Conservation (phyloP, 2,797 vertebrate genomes). For the Tragelaphus oryx region DNA sequence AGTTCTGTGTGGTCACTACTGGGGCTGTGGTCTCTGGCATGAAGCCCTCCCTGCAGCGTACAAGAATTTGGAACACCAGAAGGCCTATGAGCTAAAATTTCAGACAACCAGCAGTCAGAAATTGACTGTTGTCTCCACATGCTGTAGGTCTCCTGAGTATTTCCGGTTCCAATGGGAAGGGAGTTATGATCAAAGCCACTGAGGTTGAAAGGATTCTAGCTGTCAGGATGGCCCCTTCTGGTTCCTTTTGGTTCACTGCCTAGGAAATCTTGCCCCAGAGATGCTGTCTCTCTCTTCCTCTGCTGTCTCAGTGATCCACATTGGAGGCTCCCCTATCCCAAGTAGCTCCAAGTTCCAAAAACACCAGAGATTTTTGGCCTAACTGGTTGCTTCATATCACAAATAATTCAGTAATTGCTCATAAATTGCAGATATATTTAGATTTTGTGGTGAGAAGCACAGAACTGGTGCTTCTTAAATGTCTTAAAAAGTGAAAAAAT, state of each 20-base stretch:
- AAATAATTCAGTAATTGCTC: neutral
- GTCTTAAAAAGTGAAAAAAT: neutral
- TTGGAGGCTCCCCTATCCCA: neutral
- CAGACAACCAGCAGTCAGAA: neutral
- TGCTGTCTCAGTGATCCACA: neutral
- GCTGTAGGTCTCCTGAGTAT: neutral
- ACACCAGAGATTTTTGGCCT: neutral
- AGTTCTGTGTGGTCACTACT: neutral
- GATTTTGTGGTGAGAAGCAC: neutral
- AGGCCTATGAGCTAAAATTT: neutral
- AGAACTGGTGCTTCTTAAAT: conserved; percentile 8
- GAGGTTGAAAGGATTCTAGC: neutral
- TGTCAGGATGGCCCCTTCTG: neutral
- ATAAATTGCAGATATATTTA: neutral
- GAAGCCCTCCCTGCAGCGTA: neutral
- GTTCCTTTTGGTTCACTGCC: neutral
- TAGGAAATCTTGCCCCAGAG: neutral
- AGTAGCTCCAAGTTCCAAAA: neutral
- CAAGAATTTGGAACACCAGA: neutral
- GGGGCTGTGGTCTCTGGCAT: neutral
- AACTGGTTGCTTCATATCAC: neutral
- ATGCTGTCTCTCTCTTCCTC: neutral
- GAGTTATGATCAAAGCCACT: neutral
- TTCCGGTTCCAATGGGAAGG: neutral
- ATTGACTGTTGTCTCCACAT: neutral